Evolutionary conservation across 2,888 invertebrate genomes (phyloP), one percentile per base, ranked within the genome.

Genomic region (Heteromyza rotundicornis): DNA sequence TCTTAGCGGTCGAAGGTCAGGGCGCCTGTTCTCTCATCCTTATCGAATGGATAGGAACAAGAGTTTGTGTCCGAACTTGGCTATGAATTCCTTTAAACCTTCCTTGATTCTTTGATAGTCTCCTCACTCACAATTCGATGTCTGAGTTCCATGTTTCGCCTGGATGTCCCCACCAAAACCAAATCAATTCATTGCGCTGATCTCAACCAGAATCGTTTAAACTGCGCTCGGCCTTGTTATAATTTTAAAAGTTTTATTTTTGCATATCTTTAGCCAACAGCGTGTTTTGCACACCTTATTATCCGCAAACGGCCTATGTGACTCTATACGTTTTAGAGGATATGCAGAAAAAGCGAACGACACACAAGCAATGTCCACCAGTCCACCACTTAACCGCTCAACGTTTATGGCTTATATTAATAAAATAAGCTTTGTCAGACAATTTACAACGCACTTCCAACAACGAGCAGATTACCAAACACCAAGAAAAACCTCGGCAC

Each of bases 381-480:
- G 53, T 23, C n/a, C 16, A 49, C 5, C 20, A 14, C 20, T 16
- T 17, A 35, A 51, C 58, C 20, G 57, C 64, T 59, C 70, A 70
- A 64, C 71, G 69, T 70, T 73, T 74, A 73, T 73, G 76, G 75
- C 73, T 77, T 77, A 74, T 76, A 75, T 76, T 77, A 77, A 77
- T 77, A 77, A 77, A 77, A 77, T 77, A 77, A 77, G 77, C 77
- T 77, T 77, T 77, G 77, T 77, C 77, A 77, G 77, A 71, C 75
- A 75, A 77, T 77, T 77, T 75, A 77, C 77, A 77, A 77, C 76
- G 77, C 77, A 77, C 77, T 77, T 76, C 76, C 76, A n/a, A n/a
- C n/a, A n/a, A 75, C 76, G 71, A 72, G 75, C 77, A 77, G 77
- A 77, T 77, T 77, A 77, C 70, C 74, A 76, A 52, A 56, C 27